A percentile compares a stretch with the other conserved stretches of the same genome.
Conservation (phyloP, 30 jellyfish, hydroid and myxozoan species). For the Aurelia sp. region DNA sequence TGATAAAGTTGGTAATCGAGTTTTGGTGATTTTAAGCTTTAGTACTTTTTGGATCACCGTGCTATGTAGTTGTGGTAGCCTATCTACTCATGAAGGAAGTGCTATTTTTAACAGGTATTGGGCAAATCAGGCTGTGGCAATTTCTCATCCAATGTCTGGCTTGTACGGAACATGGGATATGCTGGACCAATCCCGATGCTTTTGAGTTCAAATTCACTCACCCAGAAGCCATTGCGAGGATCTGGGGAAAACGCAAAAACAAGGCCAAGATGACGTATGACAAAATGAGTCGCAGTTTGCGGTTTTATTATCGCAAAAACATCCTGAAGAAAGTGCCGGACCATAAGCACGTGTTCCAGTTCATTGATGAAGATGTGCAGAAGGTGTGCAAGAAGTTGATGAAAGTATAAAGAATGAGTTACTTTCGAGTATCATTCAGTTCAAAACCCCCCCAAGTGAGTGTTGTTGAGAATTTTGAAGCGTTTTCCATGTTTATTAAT, state of each 20-base stretch:
- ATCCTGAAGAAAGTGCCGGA: conserved; percentile 55
- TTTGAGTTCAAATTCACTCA: conserved; percentile 64
- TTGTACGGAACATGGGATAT: conserved; percentile 40
- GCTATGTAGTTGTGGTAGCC: too few species aligned
- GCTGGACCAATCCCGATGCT: conserved; percentile 53
- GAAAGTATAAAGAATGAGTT: conserved; percentile 1
- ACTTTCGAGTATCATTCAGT: neutral
- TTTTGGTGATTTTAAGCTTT: too few species aligned
- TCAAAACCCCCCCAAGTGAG: conserved; percentile 27
- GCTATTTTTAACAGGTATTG: conserved; percentile 21
- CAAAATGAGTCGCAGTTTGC: conserved; percentile 64
- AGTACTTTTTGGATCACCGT: too few species aligned
- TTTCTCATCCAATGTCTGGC: conserved; percentile 50
- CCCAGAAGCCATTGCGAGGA: conserved; percentile 58
- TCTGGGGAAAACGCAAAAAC: conserved; percentile 65
- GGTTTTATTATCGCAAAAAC: conserved; percentile 42
- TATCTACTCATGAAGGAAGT: too few species aligned
- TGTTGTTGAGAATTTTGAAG: conserved; percentile 16
- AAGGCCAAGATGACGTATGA: conserved; percentile 65
- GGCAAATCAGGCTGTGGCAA: conserved; percentile 65
- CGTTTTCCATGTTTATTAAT: conserved; percentile 5
- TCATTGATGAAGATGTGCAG: conserved; percentile 9
- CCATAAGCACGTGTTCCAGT: conserved; percentile 53
- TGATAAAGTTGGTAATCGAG: too few species aligned
- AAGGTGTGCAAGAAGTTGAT: conserved; percentile 45